Evolutionary conservation across 2,888 invertebrate species (phyloP).

Genomic region (Caradrina kadenii): DNA sequence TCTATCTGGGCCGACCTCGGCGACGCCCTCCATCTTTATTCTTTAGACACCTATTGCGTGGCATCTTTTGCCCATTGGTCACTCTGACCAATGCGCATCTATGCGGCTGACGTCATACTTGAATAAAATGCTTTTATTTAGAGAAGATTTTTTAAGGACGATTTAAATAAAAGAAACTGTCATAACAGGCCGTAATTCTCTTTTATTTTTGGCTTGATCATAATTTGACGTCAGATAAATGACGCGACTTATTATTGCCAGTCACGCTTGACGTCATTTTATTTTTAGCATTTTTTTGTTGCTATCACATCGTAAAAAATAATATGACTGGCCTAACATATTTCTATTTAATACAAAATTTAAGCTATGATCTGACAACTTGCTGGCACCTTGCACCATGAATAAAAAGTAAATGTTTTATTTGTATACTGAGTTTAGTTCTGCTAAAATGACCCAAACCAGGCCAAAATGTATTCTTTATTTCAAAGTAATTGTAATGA

Average conservation of each 20-base stretch:
- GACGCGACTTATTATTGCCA: slow-evolving; percentile 17
- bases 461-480: background rate
- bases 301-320: slow-evolving; percentile 17
- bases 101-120: too few species aligned
- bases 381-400: background rate
- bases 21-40: too few species aligned
- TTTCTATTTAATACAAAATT: background rate
- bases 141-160: too few species aligned
- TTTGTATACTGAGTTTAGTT: background rate
- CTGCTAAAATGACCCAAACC: background rate
- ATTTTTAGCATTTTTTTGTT: slow-evolving; percentile 19
- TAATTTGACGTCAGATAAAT: slow-evolving; percentile 20
- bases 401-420: background rate
- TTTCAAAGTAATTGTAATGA: too few species aligned
- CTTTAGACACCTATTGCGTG: too few species aligned
- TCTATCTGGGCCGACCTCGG: too few species aligned
- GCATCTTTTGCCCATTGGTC: too few species aligned
- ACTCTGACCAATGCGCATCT: too few species aligned
- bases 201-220: slow-evolving; percentile 30
- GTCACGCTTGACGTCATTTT: slow-evolving; percentile 52
- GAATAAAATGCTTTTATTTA: too few species aligned
- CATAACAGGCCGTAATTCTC: too few species aligned
- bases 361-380: background rate
- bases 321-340: background rate
- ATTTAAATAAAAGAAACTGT: too few species aligned